These are phyloP conservation scores for Xiphophorus couchianus DNA, from an alignment of 2,113 vertebrate genomes.

Conservation along the genomic window DNA sequence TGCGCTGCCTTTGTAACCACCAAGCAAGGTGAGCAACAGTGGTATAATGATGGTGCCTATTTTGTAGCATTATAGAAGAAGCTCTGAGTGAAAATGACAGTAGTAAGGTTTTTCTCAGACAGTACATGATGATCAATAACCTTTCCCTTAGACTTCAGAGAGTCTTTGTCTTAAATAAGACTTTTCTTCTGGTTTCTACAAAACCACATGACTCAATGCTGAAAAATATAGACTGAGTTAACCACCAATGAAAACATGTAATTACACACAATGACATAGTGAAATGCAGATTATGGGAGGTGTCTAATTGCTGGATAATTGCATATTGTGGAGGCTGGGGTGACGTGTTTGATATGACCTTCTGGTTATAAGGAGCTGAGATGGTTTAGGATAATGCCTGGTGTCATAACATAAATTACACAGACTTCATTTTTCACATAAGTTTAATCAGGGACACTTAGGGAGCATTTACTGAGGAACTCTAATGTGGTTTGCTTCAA, in stretches of 20 bases:
- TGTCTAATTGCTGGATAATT: slow-evolving; percentile 67
- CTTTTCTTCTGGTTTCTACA: slow-evolving; percentile 40
- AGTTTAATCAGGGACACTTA: slow-evolving; percentile 51
- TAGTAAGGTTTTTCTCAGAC: slow-evolving; percentile 42
- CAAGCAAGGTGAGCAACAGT: not conserved
- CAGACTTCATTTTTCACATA: slow-evolving; percentile 40
- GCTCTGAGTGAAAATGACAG: not conserved
- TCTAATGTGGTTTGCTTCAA: slow-evolving; percentile 45
- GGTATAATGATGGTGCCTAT: not conserved
- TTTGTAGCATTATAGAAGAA: not conserved
- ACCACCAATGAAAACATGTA: slow-evolving; percentile 56
- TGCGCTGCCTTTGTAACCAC: not conserved
- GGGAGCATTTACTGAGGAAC: slow-evolving; percentile 35
- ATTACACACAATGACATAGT: slow-evolving; percentile 61
- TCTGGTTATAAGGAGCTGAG: slow-evolving; percentile 43
- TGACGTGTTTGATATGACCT: slow-evolving; percentile 56
- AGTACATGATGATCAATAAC: slow-evolving; percentile 67
- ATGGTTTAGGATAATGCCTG: slow-evolving; percentile 49
- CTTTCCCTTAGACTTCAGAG: slow-evolving; percentile 35
- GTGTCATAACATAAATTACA: slow-evolving; percentile 61
- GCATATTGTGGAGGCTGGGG: slow-evolving; percentile 40
- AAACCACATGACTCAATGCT: slow-evolving; percentile 34
- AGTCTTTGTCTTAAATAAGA: slow-evolving; percentile 33
- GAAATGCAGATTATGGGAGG: slow-evolving; percentile 48
- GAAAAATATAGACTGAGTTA: slow-evolving; percentile 44